Percentiles rank a stretch among this genome's conserved stretches.
Conservation (phyloP, 2,888 invertebrate genomes). For the Hemaris fuciformis region DNA sequence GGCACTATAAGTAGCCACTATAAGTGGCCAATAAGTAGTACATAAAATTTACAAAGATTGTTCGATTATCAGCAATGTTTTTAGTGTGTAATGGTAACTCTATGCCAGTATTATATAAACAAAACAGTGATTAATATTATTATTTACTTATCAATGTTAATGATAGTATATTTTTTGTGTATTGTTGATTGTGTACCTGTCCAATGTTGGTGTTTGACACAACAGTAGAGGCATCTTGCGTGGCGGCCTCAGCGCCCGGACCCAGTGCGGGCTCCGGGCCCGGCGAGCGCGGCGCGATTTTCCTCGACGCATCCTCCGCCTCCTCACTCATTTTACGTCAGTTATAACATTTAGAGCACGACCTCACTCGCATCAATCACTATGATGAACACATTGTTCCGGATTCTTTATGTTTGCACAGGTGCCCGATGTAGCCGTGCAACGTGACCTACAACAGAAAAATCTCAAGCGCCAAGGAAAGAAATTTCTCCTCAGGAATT, state of each 20-base stretch:
- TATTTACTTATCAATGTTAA: too few relatives aligned
- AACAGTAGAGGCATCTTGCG: constrained; percentile 50
- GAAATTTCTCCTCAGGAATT: constrained; percentile 39
- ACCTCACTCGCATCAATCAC: constrained; percentile 34
- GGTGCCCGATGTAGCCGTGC: constrained; percentile 32
- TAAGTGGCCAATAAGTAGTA: too few relatives aligned
- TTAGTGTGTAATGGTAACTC: too few relatives aligned
- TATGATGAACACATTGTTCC: constrained; percentile 56
- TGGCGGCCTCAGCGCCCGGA: constrained; percentile 31
- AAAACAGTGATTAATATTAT: too few relatives aligned
- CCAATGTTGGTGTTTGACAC: constrained; percentile 52
- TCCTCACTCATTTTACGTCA: constrained; percentile 74
- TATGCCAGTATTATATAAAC: too few relatives aligned
- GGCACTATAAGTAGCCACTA: too few relatives aligned
- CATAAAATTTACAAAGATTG: too few relatives aligned
- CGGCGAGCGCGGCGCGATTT: constrained; percentile 41
- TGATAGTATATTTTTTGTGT: not conserved
- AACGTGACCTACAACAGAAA: constrained; percentile 35
- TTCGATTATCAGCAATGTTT: too few relatives aligned
- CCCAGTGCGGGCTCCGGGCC: constrained; percentile 11
- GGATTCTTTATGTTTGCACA: constrained; percentile 47
- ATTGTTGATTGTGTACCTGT: constrained; percentile 41
- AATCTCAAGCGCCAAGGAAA: constrained; percentile 16
- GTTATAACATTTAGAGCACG: constrained; percentile 48
- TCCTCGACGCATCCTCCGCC: constrained; percentile 62